These are phyloP conservation scores for Helicoverpa assulta DNA, from an alignment of 2,888 invertebrate species.

Conservation along the genomic window DNA sequence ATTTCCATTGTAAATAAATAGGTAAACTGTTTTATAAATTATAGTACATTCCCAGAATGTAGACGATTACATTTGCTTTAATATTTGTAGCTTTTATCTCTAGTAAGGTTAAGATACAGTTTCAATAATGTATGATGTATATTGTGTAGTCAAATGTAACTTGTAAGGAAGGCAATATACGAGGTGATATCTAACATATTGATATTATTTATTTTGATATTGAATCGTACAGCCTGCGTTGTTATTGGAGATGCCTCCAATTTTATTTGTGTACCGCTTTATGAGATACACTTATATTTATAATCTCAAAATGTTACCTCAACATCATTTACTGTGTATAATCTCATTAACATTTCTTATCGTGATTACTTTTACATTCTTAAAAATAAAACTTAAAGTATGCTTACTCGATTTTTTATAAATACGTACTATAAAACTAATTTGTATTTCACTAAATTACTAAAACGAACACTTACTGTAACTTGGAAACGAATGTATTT, in stretches of 20 bases:
- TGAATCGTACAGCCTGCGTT: constrained; percentile 57
- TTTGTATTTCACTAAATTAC: constrained; percentile 49
- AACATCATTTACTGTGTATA: constrained; percentile 39
- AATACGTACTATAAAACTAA: constrained; percentile 42
- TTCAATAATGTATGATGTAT: constrained; percentile 66
- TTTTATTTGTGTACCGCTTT: constrained; percentile 34
- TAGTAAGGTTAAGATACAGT: constrained; percentile 63
- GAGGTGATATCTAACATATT: constrained; percentile 68
- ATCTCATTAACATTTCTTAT: constrained; percentile 48
- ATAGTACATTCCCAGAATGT: constrained; percentile 84
- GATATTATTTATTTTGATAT: constrained; percentile 69
- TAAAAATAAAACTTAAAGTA: constrained; percentile 24
- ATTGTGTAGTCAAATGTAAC: constrained; percentile 65
- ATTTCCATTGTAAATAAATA: constrained; percentile 78
- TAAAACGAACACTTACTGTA: constrained; percentile 45
- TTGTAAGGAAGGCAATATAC: constrained; percentile 65
- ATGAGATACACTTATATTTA: constrained; percentile 25
- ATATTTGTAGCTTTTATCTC: constrained; percentile 74
- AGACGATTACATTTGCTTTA: constrained; percentile 81
- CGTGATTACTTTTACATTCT: constrained; percentile 43
- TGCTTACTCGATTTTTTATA: constrained; percentile 49
- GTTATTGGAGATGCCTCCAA: constrained; percentile 57
- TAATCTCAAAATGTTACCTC: constrained; percentile 38
- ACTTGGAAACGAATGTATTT: constrained; percentile 43
- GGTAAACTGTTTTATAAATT: constrained; percentile 71